Conservation (phyloP, 2,797 vertebrate genomes). For the Octomys mimax region DNA sequence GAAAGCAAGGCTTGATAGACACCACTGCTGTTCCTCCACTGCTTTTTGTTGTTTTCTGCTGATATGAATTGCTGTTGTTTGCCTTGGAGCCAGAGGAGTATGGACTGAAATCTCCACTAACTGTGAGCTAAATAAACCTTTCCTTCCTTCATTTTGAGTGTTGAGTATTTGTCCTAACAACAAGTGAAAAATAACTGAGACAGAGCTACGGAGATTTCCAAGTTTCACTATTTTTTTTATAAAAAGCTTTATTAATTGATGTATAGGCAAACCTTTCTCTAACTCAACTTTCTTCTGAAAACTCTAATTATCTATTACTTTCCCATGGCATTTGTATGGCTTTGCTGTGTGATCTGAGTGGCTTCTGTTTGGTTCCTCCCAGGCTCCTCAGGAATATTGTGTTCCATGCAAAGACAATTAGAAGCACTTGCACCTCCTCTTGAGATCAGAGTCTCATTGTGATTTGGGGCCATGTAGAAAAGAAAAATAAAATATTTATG, state of each 20-base stretch:
- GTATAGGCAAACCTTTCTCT: not conserved
- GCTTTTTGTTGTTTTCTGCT: no score
- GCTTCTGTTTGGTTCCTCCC: not conserved
- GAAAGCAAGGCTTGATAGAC: no score
- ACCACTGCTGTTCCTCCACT: no score
- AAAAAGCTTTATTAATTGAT: not conserved
- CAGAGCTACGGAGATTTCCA: not conserved
- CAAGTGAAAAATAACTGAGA: no score
- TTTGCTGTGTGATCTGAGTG: not conserved
- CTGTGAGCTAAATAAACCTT: no score
- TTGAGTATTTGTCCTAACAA: no score
- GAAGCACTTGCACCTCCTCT: not conserved
- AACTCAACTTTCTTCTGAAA: not conserved
- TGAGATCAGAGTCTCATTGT: not conserved
- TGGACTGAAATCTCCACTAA: no score
- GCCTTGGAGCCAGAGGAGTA: no score
- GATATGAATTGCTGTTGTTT: no score
- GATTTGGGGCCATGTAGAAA: not conserved
- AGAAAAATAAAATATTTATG: not conserved
- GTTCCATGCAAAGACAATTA: not conserved
- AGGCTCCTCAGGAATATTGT: not conserved
- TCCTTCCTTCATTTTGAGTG: no score
- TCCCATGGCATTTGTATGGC: not conserved
- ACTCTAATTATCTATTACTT: not conserved
- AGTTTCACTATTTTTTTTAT: not conserved